Base-by-base conservation (phyloP, 2,797 vertebrate species). In the Hydrocynus forskahlii region DNA sequence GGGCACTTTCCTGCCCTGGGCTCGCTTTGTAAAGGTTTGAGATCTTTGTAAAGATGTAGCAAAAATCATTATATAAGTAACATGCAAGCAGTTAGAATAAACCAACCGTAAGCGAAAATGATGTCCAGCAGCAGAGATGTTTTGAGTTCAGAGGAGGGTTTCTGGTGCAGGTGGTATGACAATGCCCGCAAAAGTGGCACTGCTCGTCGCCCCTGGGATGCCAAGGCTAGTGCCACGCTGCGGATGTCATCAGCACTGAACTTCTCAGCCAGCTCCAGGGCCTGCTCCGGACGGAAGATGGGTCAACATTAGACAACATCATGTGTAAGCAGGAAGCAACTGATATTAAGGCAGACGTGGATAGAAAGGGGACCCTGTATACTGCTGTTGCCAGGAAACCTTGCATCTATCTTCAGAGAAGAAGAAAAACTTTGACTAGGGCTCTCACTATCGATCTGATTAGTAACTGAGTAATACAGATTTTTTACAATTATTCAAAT, bases 161-260 rank as follows among this genome's bases (percentile, higher is more conserved):
- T 97, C 92, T 97, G 96, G 13, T 96, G 87, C 40, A 99, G 90
- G 87, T 99, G 95, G 89, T 98, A 97, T 21, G 96, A 97, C 73
- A 98, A n/a, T 8, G 96, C 97, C 35, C 96, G 92, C 72, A 99
- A 93, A 82, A 99, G 88, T 0, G 97, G 93, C 60, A 99, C 89
- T 0, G 93, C 93, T 60, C 97, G 95, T 0, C 95, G 94, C 75
- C 89, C 92, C 89, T 95, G 95, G 70, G 88, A 62, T 0, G 96
- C 96, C 81, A 98, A 73, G 0, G 93, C 89, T 23, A 94, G 0
- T 0, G 88, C 92, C 75, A 96, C 87, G 78, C 76, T 96, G 29
- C 95, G 89, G 73, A 95, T 94, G 3, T 98, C 96, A 0, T 96
- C 94, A 0, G 93, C 88, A 10, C 87, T 89, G 67, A 97, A 97